Conservation (phyloP, 2,113 vertebrate species). For the Mola mola region DNA sequence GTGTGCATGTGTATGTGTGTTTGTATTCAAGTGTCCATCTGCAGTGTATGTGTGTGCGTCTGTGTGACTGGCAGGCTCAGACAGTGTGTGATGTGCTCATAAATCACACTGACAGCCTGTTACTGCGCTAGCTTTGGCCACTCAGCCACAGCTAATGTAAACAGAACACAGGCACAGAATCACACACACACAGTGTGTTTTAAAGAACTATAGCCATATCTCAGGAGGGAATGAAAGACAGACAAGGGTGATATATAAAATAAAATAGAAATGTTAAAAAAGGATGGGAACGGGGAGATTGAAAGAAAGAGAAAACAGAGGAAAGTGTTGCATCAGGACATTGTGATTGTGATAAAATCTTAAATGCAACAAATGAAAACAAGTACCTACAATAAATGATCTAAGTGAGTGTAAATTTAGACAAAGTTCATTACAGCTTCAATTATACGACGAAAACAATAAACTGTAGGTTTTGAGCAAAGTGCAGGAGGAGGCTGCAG, state of each 20-base stretch:
- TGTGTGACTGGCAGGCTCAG: conserved; percentile 86
- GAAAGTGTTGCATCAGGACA: conserved; percentile 25
- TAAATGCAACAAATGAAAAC: conserved; percentile 47
- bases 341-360: conserved; percentile 45
- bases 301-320: conserved; percentile 31
- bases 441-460: too few relatives aligned
- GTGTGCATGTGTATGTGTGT: conserved; percentile 40
- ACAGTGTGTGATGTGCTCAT: conserved; percentile 97
- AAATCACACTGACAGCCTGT: conserved; percentile 94
- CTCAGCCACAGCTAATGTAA: conserved; percentile 91
- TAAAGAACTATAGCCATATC: conserved; percentile 83
- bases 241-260: conserved; percentile 51
- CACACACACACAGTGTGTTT: conserved; percentile 74
- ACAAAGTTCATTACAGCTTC: too few relatives aligned
- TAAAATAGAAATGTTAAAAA: conserved; percentile 66
- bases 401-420: too few relatives aligned
- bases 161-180: conserved; percentile 73
- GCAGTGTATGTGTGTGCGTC: conserved; percentile 16
- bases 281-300: conserved; percentile 33
- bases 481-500: neutral
- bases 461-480: too few relatives aligned
- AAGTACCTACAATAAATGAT: neutral
- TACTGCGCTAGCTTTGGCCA: conserved; percentile 90
- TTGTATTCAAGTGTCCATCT: conserved; percentile 40
- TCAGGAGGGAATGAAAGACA: conserved; percentile 70